These are phyloP conservation scores for Heliconius congener DNA, from an alignment of 1,140 invertebrate species.

Conservation along the genomic window DNA sequence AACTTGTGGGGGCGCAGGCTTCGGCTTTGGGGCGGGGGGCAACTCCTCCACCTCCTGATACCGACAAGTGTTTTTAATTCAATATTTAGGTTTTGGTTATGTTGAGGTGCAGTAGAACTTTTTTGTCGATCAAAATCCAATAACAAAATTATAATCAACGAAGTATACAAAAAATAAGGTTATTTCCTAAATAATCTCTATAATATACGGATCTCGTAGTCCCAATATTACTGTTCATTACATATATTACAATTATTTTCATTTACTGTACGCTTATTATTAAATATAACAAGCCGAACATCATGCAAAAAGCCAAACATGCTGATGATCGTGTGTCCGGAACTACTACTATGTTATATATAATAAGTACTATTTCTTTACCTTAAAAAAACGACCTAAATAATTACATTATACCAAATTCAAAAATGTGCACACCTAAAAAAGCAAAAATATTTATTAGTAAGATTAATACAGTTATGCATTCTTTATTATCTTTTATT, in stretches of 20 bases:
- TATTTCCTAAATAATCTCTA: background rate
- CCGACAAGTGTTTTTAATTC: conserved; percentile 1
- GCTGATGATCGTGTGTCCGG: conserved; percentile 37
- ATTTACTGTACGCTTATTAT: background rate
- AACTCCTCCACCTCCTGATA: conserved; percentile 61
- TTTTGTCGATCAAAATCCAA: background rate
- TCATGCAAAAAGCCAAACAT: conserved; percentile 41
- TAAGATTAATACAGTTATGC: background rate
- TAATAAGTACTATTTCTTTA: background rate
- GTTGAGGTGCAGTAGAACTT: background rate
- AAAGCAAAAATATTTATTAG: background rate
- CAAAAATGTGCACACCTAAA: background rate
- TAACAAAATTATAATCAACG: background rate
- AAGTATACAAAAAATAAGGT: background rate
- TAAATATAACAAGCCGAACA: conserved; percentile 4
- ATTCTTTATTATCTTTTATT: background rate
- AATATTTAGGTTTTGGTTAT: background rate
- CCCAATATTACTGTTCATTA: background rate
- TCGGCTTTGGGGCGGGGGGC: conserved; percentile 48
- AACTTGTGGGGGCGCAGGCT: conserved; percentile 68
- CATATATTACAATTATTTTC: too few species aligned
- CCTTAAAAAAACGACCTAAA: background rate
- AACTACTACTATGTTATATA: background rate
- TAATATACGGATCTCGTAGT: background rate
- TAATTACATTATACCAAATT: background rate